These are phyloP conservation scores for Hymenochirus boettgeri DNA, from an alignment of 2,113 vertebrate genomes.

Conservation along the genomic window DNA sequence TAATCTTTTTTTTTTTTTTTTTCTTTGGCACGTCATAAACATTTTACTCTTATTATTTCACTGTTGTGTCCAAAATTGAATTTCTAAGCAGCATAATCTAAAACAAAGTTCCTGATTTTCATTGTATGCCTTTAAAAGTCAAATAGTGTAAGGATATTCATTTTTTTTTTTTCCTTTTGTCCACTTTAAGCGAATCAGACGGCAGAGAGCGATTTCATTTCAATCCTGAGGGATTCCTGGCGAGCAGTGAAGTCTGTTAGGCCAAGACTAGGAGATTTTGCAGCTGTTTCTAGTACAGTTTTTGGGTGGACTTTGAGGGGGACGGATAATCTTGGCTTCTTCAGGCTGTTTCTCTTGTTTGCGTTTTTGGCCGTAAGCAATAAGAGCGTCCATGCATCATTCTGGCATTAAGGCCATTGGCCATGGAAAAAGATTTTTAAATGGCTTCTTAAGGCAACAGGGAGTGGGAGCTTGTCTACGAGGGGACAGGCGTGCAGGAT, in stretches of 20 bases:
- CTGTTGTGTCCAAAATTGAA: neutral
- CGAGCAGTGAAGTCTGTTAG: neutral
- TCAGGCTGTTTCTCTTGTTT: slow-evolving; percentile 68
- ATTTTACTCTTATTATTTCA: neutral
- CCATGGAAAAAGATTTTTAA: slow-evolving; percentile 86
- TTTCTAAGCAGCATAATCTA: slow-evolving; percentile 44
- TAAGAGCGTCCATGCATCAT: slow-evolving; percentile 83
- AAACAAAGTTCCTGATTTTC: neutral
- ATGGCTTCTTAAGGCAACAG: slow-evolving; percentile 74
- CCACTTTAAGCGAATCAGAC: too few relatives aligned
- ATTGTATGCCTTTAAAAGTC: too few relatives aligned
- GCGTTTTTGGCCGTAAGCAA: slow-evolving; percentile 62
- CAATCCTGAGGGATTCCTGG: neutral
- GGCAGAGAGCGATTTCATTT: slow-evolving; percentile 6
- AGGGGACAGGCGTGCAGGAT: slow-evolving; percentile 78
- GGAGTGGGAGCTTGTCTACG: slow-evolving; percentile 84
- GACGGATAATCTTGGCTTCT: slow-evolving; percentile 62
- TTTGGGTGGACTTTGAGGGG: slow-evolving; percentile 64
- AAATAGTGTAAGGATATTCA: too few relatives aligned
- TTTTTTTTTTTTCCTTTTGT: too few relatives aligned
- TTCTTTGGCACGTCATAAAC: too few relatives aligned
- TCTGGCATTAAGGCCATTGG: slow-evolving; percentile 77
- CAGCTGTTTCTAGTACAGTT: slow-evolving; percentile 73
- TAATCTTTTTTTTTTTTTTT: neutral
- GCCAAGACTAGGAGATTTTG: slow-evolving; percentile 65